Percentiles rank a stretch among this genome's conserved stretches.
Evolutionary conservation across 1,140 invertebrate genomes (phyloP).

Genomic region (Neuroterus valhalla): DNA sequence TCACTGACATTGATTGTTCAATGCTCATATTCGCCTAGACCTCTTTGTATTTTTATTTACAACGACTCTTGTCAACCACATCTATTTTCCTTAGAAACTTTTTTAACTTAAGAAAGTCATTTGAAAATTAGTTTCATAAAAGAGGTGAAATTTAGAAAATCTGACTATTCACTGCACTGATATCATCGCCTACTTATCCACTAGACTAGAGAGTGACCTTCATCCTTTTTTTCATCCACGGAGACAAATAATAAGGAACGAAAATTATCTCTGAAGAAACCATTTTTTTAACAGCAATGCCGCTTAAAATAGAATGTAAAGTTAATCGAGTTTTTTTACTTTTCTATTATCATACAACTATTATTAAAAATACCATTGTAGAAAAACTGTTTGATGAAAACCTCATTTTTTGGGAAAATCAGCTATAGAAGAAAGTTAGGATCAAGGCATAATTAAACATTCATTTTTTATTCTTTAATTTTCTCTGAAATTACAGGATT

Average conservation of each 20-base stretch:
- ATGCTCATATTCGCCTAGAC: background rate
- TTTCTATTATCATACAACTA: too few species aligned
- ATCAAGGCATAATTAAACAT: too few species aligned
- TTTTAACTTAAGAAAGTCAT: background rate
- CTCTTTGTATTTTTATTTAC: background rate
- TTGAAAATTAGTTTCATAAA: background rate
- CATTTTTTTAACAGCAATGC: too few species aligned
- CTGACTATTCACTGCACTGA: background rate
- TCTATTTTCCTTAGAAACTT: background rate
- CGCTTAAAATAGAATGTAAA: too few species aligned
- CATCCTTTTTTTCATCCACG: background rate
- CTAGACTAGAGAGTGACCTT: constrained; percentile 1
- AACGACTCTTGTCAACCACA: background rate
- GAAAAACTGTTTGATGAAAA: too few species aligned
- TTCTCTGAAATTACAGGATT: too few species aligned
- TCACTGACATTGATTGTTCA: constrained; percentile 26
- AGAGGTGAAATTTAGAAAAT: constrained; percentile 17
- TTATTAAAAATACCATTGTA: too few species aligned
- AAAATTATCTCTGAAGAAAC: too few species aligned
- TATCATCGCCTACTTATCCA: background rate
- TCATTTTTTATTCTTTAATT: too few species aligned
- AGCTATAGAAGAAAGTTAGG: too few species aligned
- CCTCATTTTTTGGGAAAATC: too few species aligned
- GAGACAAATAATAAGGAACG: background rate
- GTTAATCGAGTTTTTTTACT: too few species aligned